Base-by-base conservation (phyloP, 1,140 invertebrate species). In the Saccostrea glomerata region DNA sequence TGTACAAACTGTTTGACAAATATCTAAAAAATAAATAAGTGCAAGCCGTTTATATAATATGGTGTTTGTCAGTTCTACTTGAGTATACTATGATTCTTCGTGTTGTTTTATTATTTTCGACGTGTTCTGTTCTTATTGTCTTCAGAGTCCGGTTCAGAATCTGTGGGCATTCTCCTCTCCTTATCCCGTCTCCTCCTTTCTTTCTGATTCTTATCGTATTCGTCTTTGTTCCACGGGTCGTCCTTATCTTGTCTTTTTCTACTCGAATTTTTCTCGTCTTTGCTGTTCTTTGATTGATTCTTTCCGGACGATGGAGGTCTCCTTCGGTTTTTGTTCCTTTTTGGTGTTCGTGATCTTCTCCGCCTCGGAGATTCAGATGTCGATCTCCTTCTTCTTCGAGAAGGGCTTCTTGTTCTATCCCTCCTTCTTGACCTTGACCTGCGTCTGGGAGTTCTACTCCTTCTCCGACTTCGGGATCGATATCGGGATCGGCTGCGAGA, bases 81-180 rank as follows among this genome's bases (percentile, higher is more conserved):
- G n/a, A n/a, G n/a, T 47, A 15, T 0, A 73, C 30, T 73, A 12
- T 13, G 12, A 15, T 9, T 73, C 6, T 25, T 73, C n/a, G 66
- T 70, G 25, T 6, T 13, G 70, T 2, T 47, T 47, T 47, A 47
- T 36, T 25, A 30, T 1, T 73, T 30, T 73, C 23, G 23, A 25
- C 23, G 23, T 23, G 70, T 25, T 25, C 70, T 30, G 13, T n/a
- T 13, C 23, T 25, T 23, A 25, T 36, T 25, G 30, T 73, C 23
- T 25, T 73, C 70, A 6, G 70, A 73, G 30, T 73, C 70, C 25
- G 70, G 25, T 73, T 86, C 17, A 60, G 82, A 73, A 13, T 73
- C 70, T 17, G 85, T 89, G 12, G 85, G 85, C 88, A 86, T 89
- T 17, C 82, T 84, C 23, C n/a, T 60, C 83, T 87, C 40, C 17